These are phyloP conservation scores for fruit fly (Drosophila melanogaster) DNA, from an alignment of 1,140 invertebrate species.

Conservation along the genomic window DNA sequence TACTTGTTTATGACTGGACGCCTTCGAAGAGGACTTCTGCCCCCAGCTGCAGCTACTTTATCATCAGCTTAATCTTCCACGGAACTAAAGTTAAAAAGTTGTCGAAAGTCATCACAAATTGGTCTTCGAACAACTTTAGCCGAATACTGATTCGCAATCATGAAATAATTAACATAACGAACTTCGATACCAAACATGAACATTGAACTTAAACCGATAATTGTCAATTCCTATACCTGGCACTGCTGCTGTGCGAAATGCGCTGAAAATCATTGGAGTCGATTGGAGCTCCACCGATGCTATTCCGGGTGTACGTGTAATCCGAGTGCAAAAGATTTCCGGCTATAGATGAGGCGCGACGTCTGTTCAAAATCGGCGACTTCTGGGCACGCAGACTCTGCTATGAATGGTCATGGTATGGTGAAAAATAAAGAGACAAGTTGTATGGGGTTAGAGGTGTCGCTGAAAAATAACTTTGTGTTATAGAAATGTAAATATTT, in stretches of 20 bases:
- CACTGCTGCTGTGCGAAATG: constrained; percentile 49
- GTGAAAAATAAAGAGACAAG: not conserved
- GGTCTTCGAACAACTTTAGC: not conserved
- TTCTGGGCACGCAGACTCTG: constrained; percentile 62
- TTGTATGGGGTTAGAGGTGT: not conserved
- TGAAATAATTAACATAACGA: not conserved
- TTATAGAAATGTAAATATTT: not conserved
- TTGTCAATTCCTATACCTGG: not conserved
- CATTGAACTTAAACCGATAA: not conserved
- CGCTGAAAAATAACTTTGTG: constrained; percentile 1
- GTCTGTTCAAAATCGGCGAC: constrained; percentile 68
- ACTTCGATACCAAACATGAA: not conserved
- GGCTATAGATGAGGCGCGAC: constrained; percentile 75
- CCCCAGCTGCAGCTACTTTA: not conserved
- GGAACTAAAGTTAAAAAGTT: not conserved
- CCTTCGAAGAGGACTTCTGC: constrained; percentile 1
- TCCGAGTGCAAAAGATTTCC: constrained; percentile 62
- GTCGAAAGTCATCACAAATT: not conserved
- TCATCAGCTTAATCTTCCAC: not conserved
- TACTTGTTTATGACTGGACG: constrained; percentile 11
- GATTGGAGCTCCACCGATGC: constrained; percentile 30
- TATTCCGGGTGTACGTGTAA: constrained; percentile 44
- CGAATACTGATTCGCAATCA: not conserved
- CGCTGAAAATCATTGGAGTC: constrained; percentile 39
- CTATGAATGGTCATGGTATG: constrained; percentile 11